Base-by-base conservation (phyloP, 2,113 vertebrate species). In the Melanostigma gelatinosum region DNA sequence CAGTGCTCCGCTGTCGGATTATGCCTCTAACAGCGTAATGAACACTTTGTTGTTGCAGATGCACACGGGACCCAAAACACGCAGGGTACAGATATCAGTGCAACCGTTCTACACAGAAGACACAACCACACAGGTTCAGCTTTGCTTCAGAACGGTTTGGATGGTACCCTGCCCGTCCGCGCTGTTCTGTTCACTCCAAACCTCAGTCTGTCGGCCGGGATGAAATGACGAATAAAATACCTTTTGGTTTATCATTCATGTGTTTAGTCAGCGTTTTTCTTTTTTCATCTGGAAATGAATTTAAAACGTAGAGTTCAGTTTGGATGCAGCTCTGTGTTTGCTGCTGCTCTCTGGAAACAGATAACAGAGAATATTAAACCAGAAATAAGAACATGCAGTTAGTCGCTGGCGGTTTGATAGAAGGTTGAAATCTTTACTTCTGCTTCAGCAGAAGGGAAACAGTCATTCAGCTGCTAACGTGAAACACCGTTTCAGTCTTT, bases 211-310 rank as follows among this genome's bases (percentile, higher is more conserved):
- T 77, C 50, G 55, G 86, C 77, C 36, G 71, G 86, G 72, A 69
- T 68, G 50, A 79, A 60, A 79, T 73, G 79, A 80, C 52, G 4
- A 91, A 92, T 91, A 93, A 92, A 92, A 87, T 63, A 80, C 42
- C 64, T 87, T 86, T 90, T 80, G 83, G 70, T 92, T 90, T 87
- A 75, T 88, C 88, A 82, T 77, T 44, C 27, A 64, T 79, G 40
- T 66, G 16, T 78, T 64, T 62, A 46, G 72, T 81, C 34, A 3
- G 48, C 73, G 40, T 87, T 86, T 60, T 90, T 86, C 20, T 73
- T 85, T 82, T 50, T 38, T 75, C 44, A 8, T 27, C n/a, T 66
- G 74, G 29, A 62, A 29, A 79, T 58, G 4, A 67, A 63, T 78
- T n/a, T 61, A 4, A 29, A 29, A 40, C 1, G 63, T 50, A 44